These are phyloP conservation scores for Tyria jacobaeae DNA, from an alignment of 2,888 invertebrate species.

Conservation along the genomic window DNA sequence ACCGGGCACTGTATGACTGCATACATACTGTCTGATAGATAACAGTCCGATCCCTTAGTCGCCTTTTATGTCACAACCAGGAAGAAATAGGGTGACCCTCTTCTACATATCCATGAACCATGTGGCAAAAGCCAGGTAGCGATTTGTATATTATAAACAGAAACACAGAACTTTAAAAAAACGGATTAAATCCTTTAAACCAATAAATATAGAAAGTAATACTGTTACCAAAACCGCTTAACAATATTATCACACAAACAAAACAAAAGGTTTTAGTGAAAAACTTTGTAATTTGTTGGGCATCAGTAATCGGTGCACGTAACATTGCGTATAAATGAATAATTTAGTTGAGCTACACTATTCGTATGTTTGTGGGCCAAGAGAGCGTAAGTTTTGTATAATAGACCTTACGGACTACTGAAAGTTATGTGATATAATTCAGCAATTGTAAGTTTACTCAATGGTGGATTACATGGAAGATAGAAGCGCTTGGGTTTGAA, in stretches of 20 bases:
- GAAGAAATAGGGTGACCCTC: too few species aligned
- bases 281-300: slow-evolving; percentile 14
- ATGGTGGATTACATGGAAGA: too few species aligned
- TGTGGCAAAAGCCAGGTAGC: too few species aligned
- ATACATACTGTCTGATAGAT: too few species aligned
- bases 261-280: slow-evolving; percentile 7
- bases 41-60: too few species aligned
- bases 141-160: too few species aligned
- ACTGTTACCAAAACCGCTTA: slow-evolving; percentile 1
- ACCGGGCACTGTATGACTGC: too few species aligned
- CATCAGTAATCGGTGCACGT: slow-evolving; percentile 16
- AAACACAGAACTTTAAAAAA: background rate
- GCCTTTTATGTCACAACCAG: too few species aligned
- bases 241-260: slow-evolving; percentile 7
- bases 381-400: background rate
- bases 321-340: slow-evolving; percentile 13
- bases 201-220: slow-evolving; percentile 1
- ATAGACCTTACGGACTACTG: background rate
- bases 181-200: background rate
- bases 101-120: too few species aligned
- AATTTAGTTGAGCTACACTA: slow-evolving; percentile 14
- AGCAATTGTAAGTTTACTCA: background rate
- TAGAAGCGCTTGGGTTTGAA: too few species aligned
- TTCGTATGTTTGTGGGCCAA: slow-evolving; percentile 2
- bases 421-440: too few species aligned